Base-by-base conservation (phyloP, 2,888 invertebrate genomes). In the Lycocerus yunnanus region DNA sequence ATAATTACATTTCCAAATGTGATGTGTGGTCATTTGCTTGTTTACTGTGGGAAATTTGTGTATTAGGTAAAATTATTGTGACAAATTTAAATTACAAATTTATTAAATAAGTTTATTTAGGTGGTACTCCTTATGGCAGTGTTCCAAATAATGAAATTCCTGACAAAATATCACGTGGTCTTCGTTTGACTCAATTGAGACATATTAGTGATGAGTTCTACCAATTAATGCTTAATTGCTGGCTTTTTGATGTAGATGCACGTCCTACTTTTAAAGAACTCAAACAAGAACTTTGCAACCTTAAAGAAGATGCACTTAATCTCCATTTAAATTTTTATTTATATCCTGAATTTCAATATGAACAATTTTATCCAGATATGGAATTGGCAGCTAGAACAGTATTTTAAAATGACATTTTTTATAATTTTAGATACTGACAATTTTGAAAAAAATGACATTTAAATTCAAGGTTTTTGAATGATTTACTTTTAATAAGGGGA, bases 21-120 rank as follows among this genome's bases (percentile, higher is more conserved):
- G 95, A 95, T 82, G 90, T 95, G 5, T 96, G 96, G 96, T 93
- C 95, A 0, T 95, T 92, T 85, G 95, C 94, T 0, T 92, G 94
- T 75, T 85, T 95, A 11, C 87, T 95, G 76, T 96, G 96, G 96
- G 96, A 96, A 86, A 92, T 93, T 75, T 89, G 93, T 79, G 91
- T 93, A 4, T 87, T 96, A 83, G 95, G 92, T 89, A 82, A 14
- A 24, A 14, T 5, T 24, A 2, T n/a, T 18, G n/a, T 21, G 1
- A 18, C 11, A n/a, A n/a, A 15, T 61, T 75, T 10, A 61, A 60
- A 9, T 20, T 72, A 43, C 15, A 16, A 24, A 68, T 59, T 15
- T 18, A 43, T 15, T 15, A 1, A 43, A n/a, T n/a, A 43, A 71
- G n/a, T 75, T 24, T 79, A 79, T 82, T 61, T 77, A 88, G 89